Conservation (phyloP, 53 echinoderm and acorn worm genomes). For the Temnopleurus reevesii region DNA sequence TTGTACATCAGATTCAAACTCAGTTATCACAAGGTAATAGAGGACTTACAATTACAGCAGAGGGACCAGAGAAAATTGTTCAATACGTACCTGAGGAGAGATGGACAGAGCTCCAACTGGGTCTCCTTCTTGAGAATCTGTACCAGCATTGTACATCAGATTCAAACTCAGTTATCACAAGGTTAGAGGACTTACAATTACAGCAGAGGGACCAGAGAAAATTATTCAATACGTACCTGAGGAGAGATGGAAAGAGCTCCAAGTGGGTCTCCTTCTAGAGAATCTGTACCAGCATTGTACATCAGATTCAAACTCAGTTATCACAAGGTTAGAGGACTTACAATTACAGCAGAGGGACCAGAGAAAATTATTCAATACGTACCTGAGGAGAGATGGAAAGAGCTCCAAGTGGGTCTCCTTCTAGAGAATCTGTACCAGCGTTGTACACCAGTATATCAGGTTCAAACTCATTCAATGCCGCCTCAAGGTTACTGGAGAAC, state of each 20-base stretch:
- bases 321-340: too few species aligned
- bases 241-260: conserved; percentile 91
- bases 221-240: conserved; percentile 60
- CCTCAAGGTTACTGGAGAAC: conserved; percentile 68
- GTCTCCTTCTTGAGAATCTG: conserved; percentile 91
- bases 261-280: conserved; percentile 86
- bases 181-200: too few species aligned
- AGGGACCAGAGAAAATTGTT: too few species aligned
- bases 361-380: neutral
- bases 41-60: too few species aligned
- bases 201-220: neutral
- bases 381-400: conserved; percentile 90
- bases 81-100: conserved; percentile 75
- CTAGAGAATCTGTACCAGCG: conserved; percentile 94
- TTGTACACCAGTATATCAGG: conserved; percentile 97
- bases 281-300: conserved; percentile 98
- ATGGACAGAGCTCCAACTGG: conserved; percentile 90
- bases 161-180: conserved; percentile 88
- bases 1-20: too few species aligned
- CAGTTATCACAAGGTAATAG: too few species aligned
- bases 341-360: too few species aligned
- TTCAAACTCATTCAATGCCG: conserved; percentile 84
- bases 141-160: conserved; percentile 99
- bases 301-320: conserved; percentile 95
- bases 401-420: conserved; percentile 91